Evolutionary conservation across 30 jellyfish, hydroid and myxozoan genomes (phyloP), one percentile per base, ranked within the genome.

Genomic region (Morbakka virulenta): DNA sequence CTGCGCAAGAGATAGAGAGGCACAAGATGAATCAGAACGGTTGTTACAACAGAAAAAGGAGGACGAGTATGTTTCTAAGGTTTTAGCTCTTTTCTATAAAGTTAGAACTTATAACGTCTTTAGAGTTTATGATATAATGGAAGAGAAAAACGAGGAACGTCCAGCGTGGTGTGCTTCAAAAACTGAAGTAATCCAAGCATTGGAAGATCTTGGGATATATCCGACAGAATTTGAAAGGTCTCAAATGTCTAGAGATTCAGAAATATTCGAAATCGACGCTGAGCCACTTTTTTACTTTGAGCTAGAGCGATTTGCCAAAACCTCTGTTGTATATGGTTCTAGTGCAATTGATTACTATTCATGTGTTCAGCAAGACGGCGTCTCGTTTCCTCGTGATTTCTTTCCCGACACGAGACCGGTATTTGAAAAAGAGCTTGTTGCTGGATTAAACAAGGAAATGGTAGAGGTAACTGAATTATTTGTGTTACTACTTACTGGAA

Each of bases 151-250:
- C 74, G 97, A 89, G 25, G 93, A 89, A 17, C 68, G 87, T 32
- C 97, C 97, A 4, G 93, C 89, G 0, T 89, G 97, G 97, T 35
- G 76, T 22, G 95, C 90, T 2, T 32, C 80, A 1, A 89, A 89
- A 79, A 79, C 68, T 4, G 94, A 80, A 36, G 64, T 90, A 31
- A 83, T 90, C 35, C 68, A 66, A 28, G 72, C 53, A 11, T 69
- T 90, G 35, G 96, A 83, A 77, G 61, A 73, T 12, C 79, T 62
- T 25, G 98, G 98, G 4, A 72, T 90, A 24, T 90, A 62, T 34
- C 76, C 84, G 47, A 82, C 95, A 21, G 96, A 90, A 52, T 75
- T 64, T 12, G 98, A 90, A 73, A 89, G 84, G 32, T 47, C 84
- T 24, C 77, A 90, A 2, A 67, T 90, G 33, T 64, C 84, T 32